Evolutionary conservation across 2,888 invertebrate genomes (phyloP).

Genomic region (Tiliacea citrago): DNA sequence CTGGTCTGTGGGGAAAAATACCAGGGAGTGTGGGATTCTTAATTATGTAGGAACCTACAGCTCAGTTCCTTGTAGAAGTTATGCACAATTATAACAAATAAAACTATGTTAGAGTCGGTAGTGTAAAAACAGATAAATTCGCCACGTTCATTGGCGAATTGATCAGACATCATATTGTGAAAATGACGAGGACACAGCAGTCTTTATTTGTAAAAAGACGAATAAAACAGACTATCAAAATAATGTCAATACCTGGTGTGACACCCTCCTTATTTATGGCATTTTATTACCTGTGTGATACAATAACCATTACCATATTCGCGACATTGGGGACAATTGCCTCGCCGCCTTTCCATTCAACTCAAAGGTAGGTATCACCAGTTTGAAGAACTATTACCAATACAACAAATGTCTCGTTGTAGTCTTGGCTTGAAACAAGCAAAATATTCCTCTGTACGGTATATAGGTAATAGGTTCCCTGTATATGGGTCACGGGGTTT

Average conservation of each 20-base stretch:
- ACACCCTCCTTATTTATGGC: not conserved
- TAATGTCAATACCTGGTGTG: not conserved
- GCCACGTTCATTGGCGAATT: not conserved
- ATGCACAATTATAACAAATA: too few relatives aligned
- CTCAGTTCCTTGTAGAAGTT: not conserved
- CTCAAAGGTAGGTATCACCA: not conserved
- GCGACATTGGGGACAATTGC: not conserved
- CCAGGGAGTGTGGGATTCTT: too few relatives aligned
- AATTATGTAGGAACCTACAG: too few relatives aligned
- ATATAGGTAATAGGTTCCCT: not conserved
- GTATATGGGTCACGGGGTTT: slow-evolving; percentile 42
- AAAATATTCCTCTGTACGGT: slow-evolving; percentile 9
- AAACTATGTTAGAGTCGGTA: too few relatives aligned
- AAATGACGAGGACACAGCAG: not conserved
- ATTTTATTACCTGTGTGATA: not conserved
- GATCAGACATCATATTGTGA: not conserved
- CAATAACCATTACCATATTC: not conserved
- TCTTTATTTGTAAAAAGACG: not conserved
- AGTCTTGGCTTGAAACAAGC: slow-evolving; percentile 1
- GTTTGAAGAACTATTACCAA: slow-evolving; percentile 7
- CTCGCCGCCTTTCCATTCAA: not conserved
- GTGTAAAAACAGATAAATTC: not conserved
- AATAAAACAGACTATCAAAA: not conserved
- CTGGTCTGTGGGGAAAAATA: too few relatives aligned
- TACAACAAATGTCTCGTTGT: not conserved